Evolutionary conservation across 2,113 vertebrate genomes (phyloP), one percentile per base, ranked within the genome.

Genomic region (Cynopterus brachyotis): DNA sequence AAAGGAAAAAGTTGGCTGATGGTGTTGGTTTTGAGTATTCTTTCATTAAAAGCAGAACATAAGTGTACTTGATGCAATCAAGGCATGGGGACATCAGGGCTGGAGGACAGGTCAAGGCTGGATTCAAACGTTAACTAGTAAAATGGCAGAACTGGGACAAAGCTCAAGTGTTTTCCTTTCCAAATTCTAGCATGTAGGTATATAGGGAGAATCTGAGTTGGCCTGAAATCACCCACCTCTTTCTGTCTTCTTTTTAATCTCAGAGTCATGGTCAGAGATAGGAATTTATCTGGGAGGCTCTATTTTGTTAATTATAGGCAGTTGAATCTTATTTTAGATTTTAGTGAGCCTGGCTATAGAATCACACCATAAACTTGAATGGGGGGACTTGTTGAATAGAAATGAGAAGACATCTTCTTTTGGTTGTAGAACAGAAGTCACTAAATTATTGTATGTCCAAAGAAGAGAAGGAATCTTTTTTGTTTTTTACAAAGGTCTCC

Each of bases 221-320:
- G 16, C 17, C 32, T 69, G 47, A 93, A 64, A 45, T 15, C 10
- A 40, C 20, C 62, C 37, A 37, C 53, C 40, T 79, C 37, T 87
- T 88, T 69, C 66, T 93, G 50, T 84, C 95, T 93, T 67, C 79
- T 82, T 87, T 86, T 42, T 78, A 88, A 95, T 30, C 15, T 72
- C 69, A 79, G 42, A 19, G 53, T 11, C 73, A 30, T 55, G 50
- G 28, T 66, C 28, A 86, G 66, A 90, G 60, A n/a, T 4, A 55
- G 22, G 17, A 53, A 67, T 69, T 89, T 30, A n/a, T 37, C 20
- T 22, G 50, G 64, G 15, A 81, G 26, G 11, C 3, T 95, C 22
- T 80, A 26, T 91, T 95, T 73, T 45, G 19, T 59, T 55, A 82
- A 53, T 47, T 60, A 24, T 24, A 28, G 72, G 47, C 19, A 12